Conservation (phyloP, 2,797 vertebrate species). For the Spondyliosoma cantharus region DNA sequence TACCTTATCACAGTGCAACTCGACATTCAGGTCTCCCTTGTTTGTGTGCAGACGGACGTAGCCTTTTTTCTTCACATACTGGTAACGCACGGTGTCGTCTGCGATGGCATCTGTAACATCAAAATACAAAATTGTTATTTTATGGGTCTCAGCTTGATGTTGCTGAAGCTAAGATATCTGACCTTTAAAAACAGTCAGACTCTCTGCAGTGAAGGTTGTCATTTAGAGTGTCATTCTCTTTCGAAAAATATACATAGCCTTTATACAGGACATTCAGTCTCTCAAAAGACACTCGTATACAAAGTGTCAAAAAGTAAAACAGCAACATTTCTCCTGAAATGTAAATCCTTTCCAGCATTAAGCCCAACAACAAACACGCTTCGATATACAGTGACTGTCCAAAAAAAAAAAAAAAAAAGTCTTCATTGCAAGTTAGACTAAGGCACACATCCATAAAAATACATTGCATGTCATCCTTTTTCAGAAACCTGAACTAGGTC, state of each 20-base stretch:
- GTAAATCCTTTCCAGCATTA: not conserved
- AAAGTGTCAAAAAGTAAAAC: not conserved
- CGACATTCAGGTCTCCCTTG: conserved; percentile 94
- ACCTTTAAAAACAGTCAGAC: conserved; percentile 36
- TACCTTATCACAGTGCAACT: conserved; percentile 97
- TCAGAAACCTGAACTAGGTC: conserved; percentile 47
- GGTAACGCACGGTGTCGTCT: conserved; percentile 92
- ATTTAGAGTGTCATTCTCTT: not conserved
- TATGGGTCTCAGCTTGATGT: not conserved
- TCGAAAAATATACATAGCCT: not conserved
- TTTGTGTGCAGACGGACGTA: conserved; percentile 95
- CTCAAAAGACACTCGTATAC: not conserved
- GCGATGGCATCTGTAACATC: conserved; percentile 88
- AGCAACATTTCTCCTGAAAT: not conserved
- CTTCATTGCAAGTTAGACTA: not conserved
- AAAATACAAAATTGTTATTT: not conserved
- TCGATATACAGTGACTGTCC: not conserved
- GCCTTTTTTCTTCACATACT: conserved; percentile 97
- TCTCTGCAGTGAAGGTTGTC: conserved; percentile 5
- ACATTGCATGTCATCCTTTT: not conserved
- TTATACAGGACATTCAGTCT: not conserved
- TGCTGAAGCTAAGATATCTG: conserved; percentile 14
- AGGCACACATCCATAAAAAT: conserved; percentile 6
- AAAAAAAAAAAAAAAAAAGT: not conserved
- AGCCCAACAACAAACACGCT: not conserved